phyloP scores from a whole-genome alignment of 35 echinoderm and acorn worm genomes.

The Apostichopus californicus region DNA sequence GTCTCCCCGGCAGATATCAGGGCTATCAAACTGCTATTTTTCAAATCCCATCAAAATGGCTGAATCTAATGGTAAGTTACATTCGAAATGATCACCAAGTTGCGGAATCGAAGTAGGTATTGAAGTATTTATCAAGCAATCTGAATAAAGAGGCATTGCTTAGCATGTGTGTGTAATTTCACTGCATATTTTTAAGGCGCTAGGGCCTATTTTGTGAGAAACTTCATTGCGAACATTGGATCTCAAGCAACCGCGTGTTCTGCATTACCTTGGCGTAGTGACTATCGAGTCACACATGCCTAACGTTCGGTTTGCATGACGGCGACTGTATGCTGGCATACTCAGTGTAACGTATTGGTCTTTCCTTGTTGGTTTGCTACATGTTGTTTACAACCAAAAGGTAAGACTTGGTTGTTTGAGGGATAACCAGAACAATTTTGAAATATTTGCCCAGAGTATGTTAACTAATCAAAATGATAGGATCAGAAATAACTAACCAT shows the following conservation, averaged over 20 bases:
- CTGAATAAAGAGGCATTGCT: background rate
- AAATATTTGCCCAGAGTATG: no score
- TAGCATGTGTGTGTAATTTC: background rate
- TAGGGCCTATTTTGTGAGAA: background rate
- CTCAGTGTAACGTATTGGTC: no score
- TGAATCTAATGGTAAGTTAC: conserved; percentile 11
- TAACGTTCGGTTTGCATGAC: conserved; percentile 7
- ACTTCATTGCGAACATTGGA: background rate
- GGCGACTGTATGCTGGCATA: background rate
- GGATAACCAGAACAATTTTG: no score
- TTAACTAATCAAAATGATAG: no score
- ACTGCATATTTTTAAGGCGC: background rate
- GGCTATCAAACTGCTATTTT: background rate
- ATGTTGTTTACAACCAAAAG: no score
- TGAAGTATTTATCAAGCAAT: no score
- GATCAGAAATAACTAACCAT: no score
- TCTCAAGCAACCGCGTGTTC: conserved; percentile 1
- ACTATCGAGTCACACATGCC: no score
- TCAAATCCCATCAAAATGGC: background rate
- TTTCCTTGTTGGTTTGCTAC: no score
- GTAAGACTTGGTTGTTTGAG: no score
- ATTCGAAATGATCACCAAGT: background rate
- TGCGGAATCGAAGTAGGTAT: no score
- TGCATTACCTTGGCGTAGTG: no score
- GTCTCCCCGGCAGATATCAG: conserved; percentile 28